Base-by-base conservation (phyloP, 1,140 invertebrate species). In the Temnothorax nylanderi region DNA sequence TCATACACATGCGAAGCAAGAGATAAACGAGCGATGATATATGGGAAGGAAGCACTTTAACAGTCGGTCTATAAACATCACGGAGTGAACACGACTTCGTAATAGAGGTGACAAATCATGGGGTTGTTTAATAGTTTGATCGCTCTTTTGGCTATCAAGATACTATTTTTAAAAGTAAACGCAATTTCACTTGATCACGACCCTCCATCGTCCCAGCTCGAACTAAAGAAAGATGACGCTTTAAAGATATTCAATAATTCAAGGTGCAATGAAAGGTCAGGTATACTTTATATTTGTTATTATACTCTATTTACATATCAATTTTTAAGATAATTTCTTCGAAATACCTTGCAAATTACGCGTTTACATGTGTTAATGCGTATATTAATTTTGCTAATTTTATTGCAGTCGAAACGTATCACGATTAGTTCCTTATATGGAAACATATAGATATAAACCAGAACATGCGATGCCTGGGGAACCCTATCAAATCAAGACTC, bases 381-480 rank as follows among this genome's bases (percentile, higher is more conserved):
- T 60, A 26, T 10, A 60, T 67, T 54, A 65, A 32, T 51, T 51
- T 51, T 65, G 2, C 11, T 41, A 78, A 65, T 69, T 11, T 37
- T 32, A 49, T 89, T 85, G n/a, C 18, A 92, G 89, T 8, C 56
- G 41, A 7, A 41, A 34, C 26, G 26, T 26, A 26, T 26, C 26
- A 44, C 26, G 32, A 26, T 89, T 71, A 11, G 67, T 88, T 6
- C 89, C 89, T 1, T 91, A 92, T 41, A 26, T 34, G 3, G 91
- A 92, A 60, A 91, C 87, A 8, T 92, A 91, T 56, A 78, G 8
- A 41, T 41, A 41, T 6, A 41, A 6, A 41, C 37, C 37, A 41
- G 26, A 26, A 26, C 26, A 26, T 26, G 26, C 26, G 1, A 26
- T 26, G 26, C 26, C 26, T 26, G 26, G 26, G 26, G 26, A 26